Evolutionary conservation across 2,113 vertebrate genomes (phyloP), one percentile per base, ranked within the genome.

Genomic region (Bungarus multicinctus): DNA sequence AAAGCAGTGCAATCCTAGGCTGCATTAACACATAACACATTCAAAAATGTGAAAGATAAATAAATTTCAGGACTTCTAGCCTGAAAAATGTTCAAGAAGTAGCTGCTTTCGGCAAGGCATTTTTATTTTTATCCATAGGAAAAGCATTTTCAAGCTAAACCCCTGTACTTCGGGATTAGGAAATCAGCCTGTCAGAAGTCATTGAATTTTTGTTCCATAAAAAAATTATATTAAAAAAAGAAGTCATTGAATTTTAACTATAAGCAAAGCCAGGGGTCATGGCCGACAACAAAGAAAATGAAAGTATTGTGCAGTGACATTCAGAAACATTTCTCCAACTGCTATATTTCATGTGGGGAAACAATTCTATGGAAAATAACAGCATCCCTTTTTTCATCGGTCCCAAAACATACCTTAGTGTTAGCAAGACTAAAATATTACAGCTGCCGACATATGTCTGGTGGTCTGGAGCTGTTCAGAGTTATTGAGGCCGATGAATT

Each of bases 141-240:
- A 47, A 90, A 92, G 60, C 7, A 39, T 58, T 89, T 89, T 89
- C 88, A 91, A 81, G 0, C 89, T 90, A 85, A 58, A 93, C 87
- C n/a, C 34, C 3, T 2, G 0, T 10, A n/a, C 89, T 81, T 43
- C 74, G 1, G 74, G 34, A 43, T 81, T 43, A 81, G 34, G 74
- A 81, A 81, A 22, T 22, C 74, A 43, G 74, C 16, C 74, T 34
- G 43, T 81, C 0, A 0, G 74, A 43, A 50, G 8, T 81, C 74
- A 22, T 8, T 43, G 74, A 81, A 81, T 20, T 43, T 81, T 34
- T 50, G 47, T 50, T 50, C 47, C 9, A 50, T 50, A 50, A 50
- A 9, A 50, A 50, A 50, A 9, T 50, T 50, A 50, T 50, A 50
- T 50, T 50, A 50, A 50, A 50, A 50, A 50, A 50, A 50, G 47